Base-by-base conservation (phyloP, 2,797 vertebrate species). In the Spondyliosoma cantharus region DNA sequence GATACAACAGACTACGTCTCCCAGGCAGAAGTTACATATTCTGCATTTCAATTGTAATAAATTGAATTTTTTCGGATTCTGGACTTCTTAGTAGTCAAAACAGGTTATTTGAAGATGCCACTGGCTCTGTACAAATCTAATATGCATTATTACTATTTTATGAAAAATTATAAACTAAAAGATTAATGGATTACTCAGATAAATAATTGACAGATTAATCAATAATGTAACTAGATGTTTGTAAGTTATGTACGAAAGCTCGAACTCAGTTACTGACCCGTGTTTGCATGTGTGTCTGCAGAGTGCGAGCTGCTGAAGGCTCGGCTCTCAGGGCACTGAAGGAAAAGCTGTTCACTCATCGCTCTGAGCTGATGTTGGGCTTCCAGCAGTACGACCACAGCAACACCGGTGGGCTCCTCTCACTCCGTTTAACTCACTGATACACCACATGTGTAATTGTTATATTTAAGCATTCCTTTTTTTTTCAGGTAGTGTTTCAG, bases 341-440 rank as follows among this genome's bases (percentile, higher is more conserved):
- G 88, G 97, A 98, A 91, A 97, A 95, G 91, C 93, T 99, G 68
- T 97, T 96, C 80, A 85, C 96, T 49, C 96, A 96, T 87, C 97
- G 94, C 86, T 95, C 95, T 22, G 96, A 97, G 78, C 96, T 99
- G 57, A 94, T 93, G 73, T 76, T 63, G n/a, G 95, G 94, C 76
- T 99, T 98, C 90, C 92, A 93, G 81, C 91, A 94, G 71, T 93
- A 92, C 0, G 98, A 99, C 85, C 27, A 43, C 25, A 90, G 85
- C 5, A 85, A 91, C 84, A 95, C 95, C 78, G 97, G 98, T 98
- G 92, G 85, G 17, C 22, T 63, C 12, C 45, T 12, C 25, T 62
- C 50, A 16, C 14, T 74, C 8, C 0, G 2, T 68, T 57, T 8
- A 1, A 7, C 9, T 60, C 4, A 5, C 3, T 46, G 20, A 8